These are phyloP conservation scores for Bacillus rossius DNA, from an alignment of 1,140 invertebrate species.

Conservation along the genomic window DNA sequence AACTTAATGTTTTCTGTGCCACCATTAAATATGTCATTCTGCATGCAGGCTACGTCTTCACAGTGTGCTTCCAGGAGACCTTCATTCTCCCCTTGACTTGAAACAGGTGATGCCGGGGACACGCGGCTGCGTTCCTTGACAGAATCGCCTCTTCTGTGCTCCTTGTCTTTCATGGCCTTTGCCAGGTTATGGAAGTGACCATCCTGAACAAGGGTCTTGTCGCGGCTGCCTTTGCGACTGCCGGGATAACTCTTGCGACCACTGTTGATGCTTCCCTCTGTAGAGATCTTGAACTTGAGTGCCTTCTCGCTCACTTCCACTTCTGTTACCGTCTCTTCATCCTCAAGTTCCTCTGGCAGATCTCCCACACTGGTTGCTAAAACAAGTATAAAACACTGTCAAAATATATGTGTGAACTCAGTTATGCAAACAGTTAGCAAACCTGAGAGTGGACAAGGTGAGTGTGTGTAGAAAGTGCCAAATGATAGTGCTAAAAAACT, in stretches of 20 bases:
- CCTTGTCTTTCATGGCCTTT: neutral
- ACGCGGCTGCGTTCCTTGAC: neutral
- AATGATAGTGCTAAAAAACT: too few relatives aligned
- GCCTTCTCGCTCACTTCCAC: slow-evolving; percentile 71
- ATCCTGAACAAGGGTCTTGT: neutral
- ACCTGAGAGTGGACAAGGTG: too few relatives aligned
- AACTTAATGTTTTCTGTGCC: neutral
- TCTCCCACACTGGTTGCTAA: too few relatives aligned
- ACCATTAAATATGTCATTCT: neutral
- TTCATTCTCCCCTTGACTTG: too few relatives aligned
- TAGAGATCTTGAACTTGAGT: slow-evolving; percentile 44
- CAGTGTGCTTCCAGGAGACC: too few relatives aligned
- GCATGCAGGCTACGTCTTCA: neutral
- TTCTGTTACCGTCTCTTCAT: slow-evolving; percentile 63
- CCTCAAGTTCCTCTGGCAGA: slow-evolving; percentile 58
- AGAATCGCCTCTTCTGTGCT: neutral
- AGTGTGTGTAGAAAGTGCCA: too few relatives aligned
- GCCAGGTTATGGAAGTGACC: slow-evolving; percentile 1
- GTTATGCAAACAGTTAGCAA: too few relatives aligned
- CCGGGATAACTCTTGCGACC: slow-evolving; percentile 3
- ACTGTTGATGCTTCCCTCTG: neutral
- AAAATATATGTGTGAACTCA: too few relatives aligned
- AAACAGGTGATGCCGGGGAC: neutral
- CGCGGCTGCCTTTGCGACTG: slow-evolving; percentile 12
- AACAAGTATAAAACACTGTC: too few relatives aligned